Evolutionary conservation across 2,797 vertebrate genomes (phyloP).

Genomic region (Crocodylus rhombifer): DNA sequence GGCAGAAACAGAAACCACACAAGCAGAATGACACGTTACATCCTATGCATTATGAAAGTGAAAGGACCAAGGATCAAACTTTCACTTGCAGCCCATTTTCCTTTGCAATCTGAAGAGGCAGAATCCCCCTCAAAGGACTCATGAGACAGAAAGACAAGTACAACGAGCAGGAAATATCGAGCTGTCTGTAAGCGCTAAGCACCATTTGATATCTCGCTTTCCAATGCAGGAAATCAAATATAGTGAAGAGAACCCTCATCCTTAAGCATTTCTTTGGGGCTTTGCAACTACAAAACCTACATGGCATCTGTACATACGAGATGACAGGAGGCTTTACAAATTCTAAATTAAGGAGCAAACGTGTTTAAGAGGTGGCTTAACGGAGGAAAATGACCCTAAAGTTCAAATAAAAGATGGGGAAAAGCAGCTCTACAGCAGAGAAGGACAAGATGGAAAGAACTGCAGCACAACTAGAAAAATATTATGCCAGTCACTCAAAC

Average conservation of each 20-base stretch:
- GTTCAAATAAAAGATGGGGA: background rate
- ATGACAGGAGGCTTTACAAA: no score
- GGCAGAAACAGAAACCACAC: background rate
- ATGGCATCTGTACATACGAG: background rate
- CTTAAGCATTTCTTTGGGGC: background rate
- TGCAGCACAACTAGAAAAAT: background rate
- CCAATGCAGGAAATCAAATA: conserved; percentile 16
- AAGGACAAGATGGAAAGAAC: background rate
- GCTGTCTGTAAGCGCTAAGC: background rate
- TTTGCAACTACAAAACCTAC: background rate
- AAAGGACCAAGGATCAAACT: background rate
- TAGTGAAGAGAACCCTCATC: background rate
- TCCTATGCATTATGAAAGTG: background rate
- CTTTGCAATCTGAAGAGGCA: background rate
- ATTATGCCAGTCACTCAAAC: accelerated
- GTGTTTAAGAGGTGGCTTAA: background rate
- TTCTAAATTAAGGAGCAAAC: background rate
- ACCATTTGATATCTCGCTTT: conserved; percentile 30
- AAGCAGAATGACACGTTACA: background rate
- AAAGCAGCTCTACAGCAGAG: background rate
- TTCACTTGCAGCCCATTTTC: background rate
- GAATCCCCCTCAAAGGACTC: background rate
- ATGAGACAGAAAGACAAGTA: background rate
- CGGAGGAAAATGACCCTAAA: background rate
- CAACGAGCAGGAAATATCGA: background rate